phyloP scores from a whole-genome alignment of 2,797 vertebrate genomes.

The Acrossocheilus wenchowensis region DNA sequence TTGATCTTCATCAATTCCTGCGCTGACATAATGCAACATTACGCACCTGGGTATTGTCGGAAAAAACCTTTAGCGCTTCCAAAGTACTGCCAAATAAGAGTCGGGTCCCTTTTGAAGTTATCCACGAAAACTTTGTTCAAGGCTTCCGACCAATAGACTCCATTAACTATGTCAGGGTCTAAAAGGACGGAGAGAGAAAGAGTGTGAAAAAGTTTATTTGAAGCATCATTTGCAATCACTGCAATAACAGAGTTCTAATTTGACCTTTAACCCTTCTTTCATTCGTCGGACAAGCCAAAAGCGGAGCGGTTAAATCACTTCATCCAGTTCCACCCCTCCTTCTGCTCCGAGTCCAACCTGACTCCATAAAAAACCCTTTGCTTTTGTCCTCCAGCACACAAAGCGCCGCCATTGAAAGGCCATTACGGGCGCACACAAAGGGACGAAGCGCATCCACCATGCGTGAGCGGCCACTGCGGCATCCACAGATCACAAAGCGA shows the following conservation, averaged over 20 bases:
- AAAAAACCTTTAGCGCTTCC: slow-evolving; percentile 98
- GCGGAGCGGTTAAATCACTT: slow-evolving; percentile 55
- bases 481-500: slow-evolving; percentile 47
- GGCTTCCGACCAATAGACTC: slow-evolving; percentile 97
- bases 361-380: slow-evolving; percentile 53
- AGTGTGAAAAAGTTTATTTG: not conserved
- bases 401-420: slow-evolving; percentile 66
- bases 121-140: slow-evolving; percentile 98
- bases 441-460: slow-evolving; percentile 48
- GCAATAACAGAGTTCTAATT: slow-evolving; percentile 37
- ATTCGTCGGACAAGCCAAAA: not conserved
- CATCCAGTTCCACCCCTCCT: slow-evolving; percentile 58
- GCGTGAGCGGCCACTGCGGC: slow-evolving; percentile 58
- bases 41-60: slow-evolving; percentile 93
- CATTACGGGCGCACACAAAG: slow-evolving; percentile 75
- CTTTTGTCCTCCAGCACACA: slow-evolving; percentile 69
- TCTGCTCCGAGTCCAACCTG: slow-evolving; percentile 34
- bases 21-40: slow-evolving; percentile 22
- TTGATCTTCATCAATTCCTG: slow-evolving; percentile 57
- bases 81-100: slow-evolving; percentile 98
- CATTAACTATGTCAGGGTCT: slow-evolving; percentile 97
- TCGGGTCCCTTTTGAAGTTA: slow-evolving; percentile 94
- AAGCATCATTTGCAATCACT: slow-evolving; percentile 52
- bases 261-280: slow-evolving; percentile 73
- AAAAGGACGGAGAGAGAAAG: slow-evolving; percentile 31